Conservation (phyloP, 2,113 vertebrate genomes). For the Cyphomyrus plagiostoma region DNA sequence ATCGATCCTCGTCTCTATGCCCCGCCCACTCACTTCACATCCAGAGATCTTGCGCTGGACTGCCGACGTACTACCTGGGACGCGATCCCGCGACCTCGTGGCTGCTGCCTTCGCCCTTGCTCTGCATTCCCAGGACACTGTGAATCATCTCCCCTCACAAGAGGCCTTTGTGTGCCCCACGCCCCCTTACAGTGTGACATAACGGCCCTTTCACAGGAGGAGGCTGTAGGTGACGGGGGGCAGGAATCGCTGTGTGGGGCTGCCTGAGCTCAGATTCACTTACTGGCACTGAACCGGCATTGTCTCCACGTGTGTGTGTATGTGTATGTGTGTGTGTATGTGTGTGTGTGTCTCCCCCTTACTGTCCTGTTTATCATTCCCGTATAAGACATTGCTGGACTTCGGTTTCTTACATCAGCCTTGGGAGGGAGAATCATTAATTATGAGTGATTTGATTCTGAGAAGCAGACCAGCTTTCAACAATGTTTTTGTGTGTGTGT, state of each 20-base stretch:
- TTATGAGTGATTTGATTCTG: background rate
- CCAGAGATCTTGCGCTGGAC: background rate
- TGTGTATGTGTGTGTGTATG: constrained; percentile 12
- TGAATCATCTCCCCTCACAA: background rate
- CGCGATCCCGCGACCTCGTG: background rate
- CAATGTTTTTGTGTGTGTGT: background rate
- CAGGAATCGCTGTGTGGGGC: constrained; percentile 7
- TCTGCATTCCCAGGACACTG: background rate
- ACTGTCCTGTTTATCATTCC: background rate
- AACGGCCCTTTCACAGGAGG: background rate
- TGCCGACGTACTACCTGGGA: background rate
- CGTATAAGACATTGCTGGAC: background rate
- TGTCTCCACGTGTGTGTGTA: background rate
- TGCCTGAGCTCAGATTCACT: background rate
- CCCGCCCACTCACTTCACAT: background rate
- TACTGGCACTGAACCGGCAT: background rate
- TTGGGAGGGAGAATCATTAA: constrained; percentile 7
- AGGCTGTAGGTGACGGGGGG: background rate
- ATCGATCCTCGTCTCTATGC: background rate
- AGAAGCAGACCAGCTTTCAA: background rate
- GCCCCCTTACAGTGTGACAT: background rate
- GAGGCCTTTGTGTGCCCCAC: background rate
- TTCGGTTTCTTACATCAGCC: background rate
- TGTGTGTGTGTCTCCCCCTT: background rate
- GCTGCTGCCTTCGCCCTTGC: background rate